Conservation (phyloP, 2,113 vertebrate species). For the Tragulus kanchil region DNA sequence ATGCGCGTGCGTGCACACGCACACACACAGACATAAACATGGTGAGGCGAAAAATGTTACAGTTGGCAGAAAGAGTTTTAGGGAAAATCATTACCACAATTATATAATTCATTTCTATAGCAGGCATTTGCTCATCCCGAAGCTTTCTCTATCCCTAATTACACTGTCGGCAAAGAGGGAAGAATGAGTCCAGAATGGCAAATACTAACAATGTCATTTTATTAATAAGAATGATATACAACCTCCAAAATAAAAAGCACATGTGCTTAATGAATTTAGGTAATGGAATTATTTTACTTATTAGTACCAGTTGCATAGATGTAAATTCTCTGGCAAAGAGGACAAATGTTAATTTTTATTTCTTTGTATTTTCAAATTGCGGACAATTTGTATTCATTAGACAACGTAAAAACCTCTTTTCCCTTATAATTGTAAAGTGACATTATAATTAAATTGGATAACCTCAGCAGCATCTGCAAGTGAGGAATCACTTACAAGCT, state of each 20-base stretch:
- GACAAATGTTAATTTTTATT: slow-evolving; percentile 89
- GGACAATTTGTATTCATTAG: slow-evolving; percentile 89
- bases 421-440: slow-evolving; percentile 89
- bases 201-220: slow-evolving; percentile 87
- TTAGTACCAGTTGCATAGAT: slow-evolving; percentile 84
- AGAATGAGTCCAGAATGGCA: slow-evolving; percentile 80
- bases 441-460: slow-evolving; percentile 90
- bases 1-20: fast-evolving
- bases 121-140: slow-evolving; percentile 80
- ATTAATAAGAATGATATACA: slow-evolving; percentile 87
- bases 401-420: slow-evolving; percentile 86
- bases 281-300: slow-evolving; percentile 86
- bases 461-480: slow-evolving; percentile 86
- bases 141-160: slow-evolving; percentile 85
- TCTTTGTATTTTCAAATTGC: slow-evolving; percentile 87
- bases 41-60: slow-evolving; percentile 85
- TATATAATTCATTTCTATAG: slow-evolving; percentile 87
- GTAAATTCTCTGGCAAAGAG: slow-evolving; percentile 87
- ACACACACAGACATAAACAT: slow-evolving; percentile 58
- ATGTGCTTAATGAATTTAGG: slow-evolving; percentile 86
- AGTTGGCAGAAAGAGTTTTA: slow-evolving; percentile 86
- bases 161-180: slow-evolving; percentile 82
- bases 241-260: slow-evolving; percentile 85
- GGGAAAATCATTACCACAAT: slow-evolving; percentile 87
- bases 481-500: slow-evolving; percentile 86